Evolutionary conservation across 2,113 vertebrate genomes (phyloP), one percentile per base, ranked within the genome.

Genomic region (Tretioscincus oriximinensis): DNA sequence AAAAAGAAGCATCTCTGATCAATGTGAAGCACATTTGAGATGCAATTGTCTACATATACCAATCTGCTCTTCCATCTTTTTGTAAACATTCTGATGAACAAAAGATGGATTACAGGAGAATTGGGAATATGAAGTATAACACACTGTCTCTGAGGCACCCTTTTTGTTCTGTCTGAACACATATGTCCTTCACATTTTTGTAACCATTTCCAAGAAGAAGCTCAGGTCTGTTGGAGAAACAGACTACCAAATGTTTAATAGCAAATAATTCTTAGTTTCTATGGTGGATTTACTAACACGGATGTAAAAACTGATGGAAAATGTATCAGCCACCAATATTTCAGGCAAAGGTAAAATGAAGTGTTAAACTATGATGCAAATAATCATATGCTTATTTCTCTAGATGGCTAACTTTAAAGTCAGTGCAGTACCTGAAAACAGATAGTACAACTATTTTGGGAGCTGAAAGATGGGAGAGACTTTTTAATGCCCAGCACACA

Each of bases 181-280:
- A n/a, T n/a, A n/a, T n/a, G n/a, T n/a, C n/a, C n/a, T 71, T 71
- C 74, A 29, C 58, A 41, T 21, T 81, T 51, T 73, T 81, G 45
- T 41, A 18, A 66, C 20, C 12, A 24, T 18, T 81, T 81, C 63
- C 80, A 67, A 29, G 74, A 67, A 74, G 64, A 65, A 49, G 31
- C 24, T 24, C 28, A 2, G 21, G 29, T 67, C 58, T 22, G 31
- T 60, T 45, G 49, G n/a, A 81, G 28, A 67, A 81, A 60, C 58
- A 47, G 45, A 35, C 61, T 49, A 21, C 16, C 51, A 74, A 63
- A 10, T 58, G 29, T 73, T 73, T 81, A 51, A 73, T 22, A 54
- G 22, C 61, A 73, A 81, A 81, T 81, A 4, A 73, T 54, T 41
- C 47, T 81, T n/a, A 14, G 9, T 22, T 73, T 61, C 31, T 74